Percentiles rank a stretch among this genome's conserved stretches.
These are phyloP conservation scores for Margaritifera margaritifera DNA, from an alignment of 2,888 invertebrate species.

Conservation along the genomic window DNA sequence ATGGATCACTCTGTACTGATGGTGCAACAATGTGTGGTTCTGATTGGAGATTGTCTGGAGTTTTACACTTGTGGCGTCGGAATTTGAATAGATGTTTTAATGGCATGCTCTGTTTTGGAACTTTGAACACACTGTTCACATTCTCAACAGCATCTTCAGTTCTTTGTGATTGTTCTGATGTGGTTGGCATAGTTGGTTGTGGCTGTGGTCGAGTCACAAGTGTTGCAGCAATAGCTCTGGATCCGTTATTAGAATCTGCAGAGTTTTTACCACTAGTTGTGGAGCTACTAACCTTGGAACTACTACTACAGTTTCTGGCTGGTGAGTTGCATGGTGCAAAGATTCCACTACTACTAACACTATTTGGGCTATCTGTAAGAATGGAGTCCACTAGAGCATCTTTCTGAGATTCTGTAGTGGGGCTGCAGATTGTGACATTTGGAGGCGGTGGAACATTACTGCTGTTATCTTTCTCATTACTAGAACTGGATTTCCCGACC, in stretches of 20 bases:
- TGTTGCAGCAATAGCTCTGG: constrained; percentile 38
- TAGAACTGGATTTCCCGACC: constrained; percentile 60
- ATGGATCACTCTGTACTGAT: constrained; percentile 38
- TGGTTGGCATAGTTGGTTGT: constrained; percentile 21
- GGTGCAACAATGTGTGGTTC: constrained; percentile 39
- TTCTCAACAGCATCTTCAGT: constrained; percentile 26
- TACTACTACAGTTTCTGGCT: constrained; percentile 38
- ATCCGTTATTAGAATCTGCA: constrained; percentile 41
- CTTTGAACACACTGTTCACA: constrained; percentile 39
- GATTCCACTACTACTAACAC: constrained; percentile 61
- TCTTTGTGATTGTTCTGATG: constrained; percentile 1
- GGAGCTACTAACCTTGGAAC: constrained; percentile 38
- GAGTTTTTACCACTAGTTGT: constrained; percentile 48
- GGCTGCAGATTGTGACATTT: constrained; percentile 12
- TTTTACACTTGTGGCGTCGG: constrained; percentile 41
- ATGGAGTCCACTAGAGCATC: constrained; percentile 57
- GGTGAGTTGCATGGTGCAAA: constrained; percentile 62
- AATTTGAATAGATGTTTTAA: constrained; percentile 44
- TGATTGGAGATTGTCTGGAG: constrained; percentile 43
- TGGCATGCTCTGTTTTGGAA: constrained; percentile 44
- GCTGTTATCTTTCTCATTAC: constrained; percentile 42
- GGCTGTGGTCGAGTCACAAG: constrained; percentile 32
- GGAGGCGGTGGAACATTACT: constrained; percentile 17
- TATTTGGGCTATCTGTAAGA: constrained; percentile 63
- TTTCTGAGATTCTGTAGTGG: constrained; percentile 16